Evolutionary conservation across 2,888 invertebrate genomes (phyloP), one percentile per base, ranked within the genome.

Genomic region (Metallyticus violacea): DNA sequence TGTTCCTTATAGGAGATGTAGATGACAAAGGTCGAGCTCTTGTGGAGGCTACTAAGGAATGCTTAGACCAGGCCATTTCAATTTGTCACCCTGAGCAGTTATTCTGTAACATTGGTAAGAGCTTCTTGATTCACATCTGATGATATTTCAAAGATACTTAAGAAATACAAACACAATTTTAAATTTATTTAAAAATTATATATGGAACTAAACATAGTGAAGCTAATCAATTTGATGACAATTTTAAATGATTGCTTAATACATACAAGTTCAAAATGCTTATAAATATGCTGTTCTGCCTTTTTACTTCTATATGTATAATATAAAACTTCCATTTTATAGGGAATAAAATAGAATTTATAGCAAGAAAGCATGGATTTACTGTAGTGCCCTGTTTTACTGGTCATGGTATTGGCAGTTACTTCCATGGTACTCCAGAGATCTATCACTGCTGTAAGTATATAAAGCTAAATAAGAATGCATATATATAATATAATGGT

Each of bases 371-470:
- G 87, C 91, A 94, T 85, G 94, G 95, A 0, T 94, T 95, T 79
- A 93, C 93, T 77, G 94, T 98, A 1, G 92, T 99, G 84, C 97
- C 97, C 5, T 94, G 95, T 5, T 97, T 98, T 91, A 94, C 96
- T 88, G 99, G 99, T 0, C 99, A 99, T 92, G 99, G 99, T 0
- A 98, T 99, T 89, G 98, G 99, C 0, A 92, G 93, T 88, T 97
- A 97, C 91, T 98, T 99, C 91, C 99, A 99, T 92, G 98, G 97
- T 0, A 96, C 96, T 1, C 99, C 99, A 1, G 96, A 98, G 90
- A 96, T 99, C 89, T 94, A 94, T 89, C 99, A 99, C 91, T 95
- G 94, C 89, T 93, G 97, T 97, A 93, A 93, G 93, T 91, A 87
- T 28, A 81, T 77, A 78, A n/a, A n/a, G n/a, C n/a, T n/a, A n/a